Evolutionary conservation across 92 coral and sea anemone genomes (phyloP).

Genomic region (Palythoa caribaeorum): DNA sequence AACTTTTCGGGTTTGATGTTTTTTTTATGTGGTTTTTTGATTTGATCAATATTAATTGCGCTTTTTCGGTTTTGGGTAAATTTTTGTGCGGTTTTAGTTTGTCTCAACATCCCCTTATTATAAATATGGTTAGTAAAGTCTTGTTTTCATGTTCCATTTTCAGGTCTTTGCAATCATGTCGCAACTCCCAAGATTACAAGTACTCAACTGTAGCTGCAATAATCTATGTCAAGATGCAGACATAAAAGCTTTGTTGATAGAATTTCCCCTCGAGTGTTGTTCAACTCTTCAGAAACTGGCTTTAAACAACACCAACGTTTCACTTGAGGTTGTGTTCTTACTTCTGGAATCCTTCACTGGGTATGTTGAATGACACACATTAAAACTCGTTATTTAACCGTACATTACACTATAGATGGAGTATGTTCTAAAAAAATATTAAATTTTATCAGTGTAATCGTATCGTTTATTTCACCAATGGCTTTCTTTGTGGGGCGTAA

Average conservation of each 20-base stretch:
- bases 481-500: too few relatives aligned
- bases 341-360: constrained; percentile 75
- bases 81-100: too few relatives aligned
- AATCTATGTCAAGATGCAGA: constrained; percentile 57
- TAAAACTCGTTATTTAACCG: background rate
- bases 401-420: background rate
- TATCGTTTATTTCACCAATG: too few relatives aligned
- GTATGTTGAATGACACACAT: constrained; percentile 50
- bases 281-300: constrained; percentile 64
- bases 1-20: too few relatives aligned
- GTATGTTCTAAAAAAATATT: too few relatives aligned
- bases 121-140: background rate
- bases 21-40: too few relatives aligned
- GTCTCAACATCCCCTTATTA: background rate
- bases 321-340: constrained; percentile 77
- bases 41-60: too few relatives aligned
- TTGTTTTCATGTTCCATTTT: background rate
- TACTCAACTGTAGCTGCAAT: constrained; percentile 85
- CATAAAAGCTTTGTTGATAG: constrained; percentile 40
- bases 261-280: constrained; percentile 33
- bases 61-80: too few relatives aligned
- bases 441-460: too few relatives aligned
- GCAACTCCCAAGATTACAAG: constrained; percentile 75
- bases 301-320: constrained; percentile 86
- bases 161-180: constrained; percentile 78